These are phyloP conservation scores for Luffia ferchaultella DNA, from an alignment of 2,888 invertebrate species.

Conservation along the genomic window DNA sequence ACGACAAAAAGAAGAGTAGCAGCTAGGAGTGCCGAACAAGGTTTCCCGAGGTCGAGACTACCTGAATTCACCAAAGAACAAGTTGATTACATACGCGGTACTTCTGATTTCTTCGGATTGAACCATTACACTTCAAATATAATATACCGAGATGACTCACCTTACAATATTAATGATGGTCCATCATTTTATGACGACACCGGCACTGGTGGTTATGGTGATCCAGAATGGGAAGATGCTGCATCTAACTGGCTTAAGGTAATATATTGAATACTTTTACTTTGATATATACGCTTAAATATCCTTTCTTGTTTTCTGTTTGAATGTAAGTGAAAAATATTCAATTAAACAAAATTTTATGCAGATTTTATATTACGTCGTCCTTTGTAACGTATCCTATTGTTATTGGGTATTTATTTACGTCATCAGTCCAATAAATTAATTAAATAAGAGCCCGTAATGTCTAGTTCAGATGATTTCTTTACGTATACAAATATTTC, in stretches of 20 bases:
- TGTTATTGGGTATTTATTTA: too few species aligned
- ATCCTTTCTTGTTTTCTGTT: too few species aligned
- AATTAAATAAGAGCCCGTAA: too few species aligned
- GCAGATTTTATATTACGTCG: too few species aligned
- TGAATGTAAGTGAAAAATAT: too few species aligned
- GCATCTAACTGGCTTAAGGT: slow-evolving; percentile 16
- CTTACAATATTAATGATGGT: slow-evolving; percentile 12
- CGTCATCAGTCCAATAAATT: too few species aligned
- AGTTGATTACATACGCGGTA: slow-evolving; percentile 17
- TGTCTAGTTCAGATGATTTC: too few species aligned
- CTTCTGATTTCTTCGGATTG: slow-evolving; percentile 13
- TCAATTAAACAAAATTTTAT: too few species aligned
- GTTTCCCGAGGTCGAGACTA: slow-evolving; percentile 14
- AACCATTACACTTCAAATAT: slow-evolving; percentile 19
- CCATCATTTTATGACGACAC: slow-evolving; percentile 19
- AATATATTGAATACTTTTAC: too few species aligned
- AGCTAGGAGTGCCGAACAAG: slow-evolving; percentile 14
- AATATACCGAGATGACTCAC: slow-evolving; percentile 19
- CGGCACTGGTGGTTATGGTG: slow-evolving; percentile 15
- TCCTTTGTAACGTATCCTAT: too few species aligned
- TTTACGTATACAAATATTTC: too few species aligned
- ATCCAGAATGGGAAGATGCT: slow-evolving; percentile 19
- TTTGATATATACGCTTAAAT: too few species aligned
- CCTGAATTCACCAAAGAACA: slow-evolving; percentile 16
- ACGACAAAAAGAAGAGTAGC: slow-evolving; percentile 14